phyloP scores from a whole-genome alignment of 2,113 vertebrate species.

The Beaufortia kweichowensis region DNA sequence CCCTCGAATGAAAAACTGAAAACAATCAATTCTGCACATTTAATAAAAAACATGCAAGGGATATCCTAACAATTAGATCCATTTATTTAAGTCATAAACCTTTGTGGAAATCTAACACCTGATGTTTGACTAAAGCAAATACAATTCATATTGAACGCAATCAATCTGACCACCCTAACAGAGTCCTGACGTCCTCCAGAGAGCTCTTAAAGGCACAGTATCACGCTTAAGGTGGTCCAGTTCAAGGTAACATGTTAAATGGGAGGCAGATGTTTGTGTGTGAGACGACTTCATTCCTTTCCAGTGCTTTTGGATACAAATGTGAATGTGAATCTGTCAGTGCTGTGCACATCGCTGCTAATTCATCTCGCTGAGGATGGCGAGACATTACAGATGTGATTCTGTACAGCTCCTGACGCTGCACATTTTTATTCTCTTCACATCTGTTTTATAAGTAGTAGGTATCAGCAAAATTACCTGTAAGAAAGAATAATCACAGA shows the following conservation, averaged over 20 bases:
- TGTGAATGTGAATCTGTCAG: conserved; percentile 46
- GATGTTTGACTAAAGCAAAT: conserved; percentile 62
- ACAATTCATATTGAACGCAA: conserved; percentile 60
- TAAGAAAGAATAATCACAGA: no score
- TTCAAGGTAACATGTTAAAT: conserved; percentile 60
- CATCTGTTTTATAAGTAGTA: no score
- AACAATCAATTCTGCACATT: conserved; percentile 43
- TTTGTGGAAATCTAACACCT: conserved; percentile 63
- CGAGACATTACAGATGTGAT: conserved; percentile 29
- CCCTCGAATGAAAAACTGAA: conserved; percentile 27
- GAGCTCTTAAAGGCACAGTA: conserved; percentile 54
- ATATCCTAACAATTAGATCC: conserved; percentile 59
- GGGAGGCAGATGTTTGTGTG: conserved; percentile 60
- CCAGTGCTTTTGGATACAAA: conserved; percentile 39
- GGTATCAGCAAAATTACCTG: no score
- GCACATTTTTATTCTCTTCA: no score
- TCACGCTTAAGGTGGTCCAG: conserved; percentile 53
- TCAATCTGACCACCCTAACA: conserved; percentile 62
- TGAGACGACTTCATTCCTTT: conserved; percentile 3
- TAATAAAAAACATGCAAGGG: conserved; percentile 36
- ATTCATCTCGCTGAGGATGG: conserved; percentile 40
- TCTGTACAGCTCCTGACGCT: neutral
- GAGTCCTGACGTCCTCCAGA: conserved; percentile 39
- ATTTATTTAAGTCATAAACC: conserved; percentile 61
- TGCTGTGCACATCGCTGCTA: conserved; percentile 37